Percentiles rank a stretch among this genome's conserved stretches.
phyloP scores from a whole-genome alignment of 2,113 vertebrate species.

The Gavia stellata region DNA sequence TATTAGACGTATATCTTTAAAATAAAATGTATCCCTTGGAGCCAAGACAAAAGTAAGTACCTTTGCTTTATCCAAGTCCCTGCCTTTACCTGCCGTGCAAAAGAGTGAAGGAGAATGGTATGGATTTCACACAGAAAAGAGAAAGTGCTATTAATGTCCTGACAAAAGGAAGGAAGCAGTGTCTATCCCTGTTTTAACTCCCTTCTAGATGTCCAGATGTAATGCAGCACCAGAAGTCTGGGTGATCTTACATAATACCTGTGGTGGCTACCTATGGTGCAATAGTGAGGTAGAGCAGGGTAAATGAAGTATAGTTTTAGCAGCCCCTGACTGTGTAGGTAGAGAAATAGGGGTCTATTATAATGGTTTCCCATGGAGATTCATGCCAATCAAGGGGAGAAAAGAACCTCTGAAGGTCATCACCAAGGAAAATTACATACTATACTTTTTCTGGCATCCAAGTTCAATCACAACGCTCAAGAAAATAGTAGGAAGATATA shows the following conservation, averaged over 20 bases:
- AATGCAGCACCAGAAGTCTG: background rate
- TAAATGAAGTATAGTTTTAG: background rate
- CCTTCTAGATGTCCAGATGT: background rate
- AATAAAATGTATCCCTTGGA: background rate
- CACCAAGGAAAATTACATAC: background rate
- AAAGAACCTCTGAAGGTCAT: background rate
- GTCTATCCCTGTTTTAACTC: background rate
- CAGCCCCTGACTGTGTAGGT: constrained; percentile 2
- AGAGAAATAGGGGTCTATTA: constrained; percentile 20
- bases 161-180: background rate
- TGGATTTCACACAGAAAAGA: background rate
- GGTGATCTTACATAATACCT: background rate
- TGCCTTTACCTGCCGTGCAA: background rate
- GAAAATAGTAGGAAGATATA: background rate
- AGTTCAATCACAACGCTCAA: background rate
- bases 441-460: background rate
- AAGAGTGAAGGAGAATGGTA: background rate
- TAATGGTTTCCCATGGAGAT: constrained; percentile 15
- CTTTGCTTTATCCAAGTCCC: background rate
- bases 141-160: background rate
- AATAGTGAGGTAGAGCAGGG: background rate
- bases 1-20: background rate
- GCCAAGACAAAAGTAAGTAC: background rate
- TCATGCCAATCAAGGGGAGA: background rate
- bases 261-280: background rate